A percentile compares a stretch with the other conserved stretches of the same genome.
Conservation (phyloP, 64 coral and sea anemone species). For the Hydrozoanthus tunicans region DNA sequence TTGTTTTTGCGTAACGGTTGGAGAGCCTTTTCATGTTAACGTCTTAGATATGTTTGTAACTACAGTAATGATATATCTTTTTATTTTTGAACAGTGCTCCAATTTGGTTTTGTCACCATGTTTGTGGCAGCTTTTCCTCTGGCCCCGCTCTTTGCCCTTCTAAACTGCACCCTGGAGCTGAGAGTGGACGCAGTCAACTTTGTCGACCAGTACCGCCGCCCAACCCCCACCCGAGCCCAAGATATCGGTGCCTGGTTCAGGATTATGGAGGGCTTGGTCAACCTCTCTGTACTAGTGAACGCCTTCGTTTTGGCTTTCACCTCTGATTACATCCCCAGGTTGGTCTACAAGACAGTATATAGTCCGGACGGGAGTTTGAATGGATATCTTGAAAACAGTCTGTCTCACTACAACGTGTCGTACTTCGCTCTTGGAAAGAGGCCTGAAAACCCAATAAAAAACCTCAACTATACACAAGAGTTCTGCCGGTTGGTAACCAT, state of each 20-base stretch:
- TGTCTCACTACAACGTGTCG: slow-evolving; percentile 81
- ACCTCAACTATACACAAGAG: slow-evolving; percentile 74
- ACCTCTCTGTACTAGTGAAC: slow-evolving; percentile 89
- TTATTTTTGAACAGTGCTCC: slow-evolving; percentile 70
- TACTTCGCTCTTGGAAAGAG: slow-evolving; percentile 37
- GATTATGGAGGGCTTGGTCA: slow-evolving; percentile 87
- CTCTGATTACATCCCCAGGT: slow-evolving; percentile 92
- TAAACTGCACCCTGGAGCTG: slow-evolving; percentile 82
- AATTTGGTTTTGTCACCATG: slow-evolving; percentile 99
- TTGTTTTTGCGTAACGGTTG: too few species aligned
- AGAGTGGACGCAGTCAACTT: slow-evolving; percentile 92
- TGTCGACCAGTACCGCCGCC: slow-evolving; percentile 87
- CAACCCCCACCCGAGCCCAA: slow-evolving; percentile 75
- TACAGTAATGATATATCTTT: neutral
- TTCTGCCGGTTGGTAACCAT: slow-evolving; percentile 66
- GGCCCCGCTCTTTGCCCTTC: slow-evolving; percentile 88
- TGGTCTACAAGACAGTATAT: slow-evolving; percentile 80
- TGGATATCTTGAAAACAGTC: slow-evolving; percentile 79
- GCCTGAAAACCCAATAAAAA: slow-evolving; percentile 52
- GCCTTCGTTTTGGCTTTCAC: slow-evolving; percentile 96
- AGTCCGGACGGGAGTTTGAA: slow-evolving; percentile 74
- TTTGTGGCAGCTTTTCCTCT: slow-evolving; percentile 97
- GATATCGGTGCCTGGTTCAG: slow-evolving; percentile 94
- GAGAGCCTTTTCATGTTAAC: too few species aligned
- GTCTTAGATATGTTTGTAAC: too few species aligned